phyloP scores from a whole-genome alignment of 2,888 invertebrate species.

The Harpalus rubripes region DNA sequence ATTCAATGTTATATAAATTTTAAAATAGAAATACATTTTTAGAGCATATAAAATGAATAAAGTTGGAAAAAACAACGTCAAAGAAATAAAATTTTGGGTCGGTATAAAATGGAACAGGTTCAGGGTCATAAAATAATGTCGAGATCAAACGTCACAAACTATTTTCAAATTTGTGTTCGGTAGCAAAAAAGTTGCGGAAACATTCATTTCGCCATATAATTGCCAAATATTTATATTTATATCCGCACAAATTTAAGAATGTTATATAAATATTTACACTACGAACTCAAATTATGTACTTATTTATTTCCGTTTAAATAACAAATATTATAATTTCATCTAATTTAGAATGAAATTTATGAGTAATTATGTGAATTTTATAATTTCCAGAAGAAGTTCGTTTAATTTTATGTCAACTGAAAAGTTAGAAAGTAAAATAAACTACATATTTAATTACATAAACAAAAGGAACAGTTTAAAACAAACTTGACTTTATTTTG shows the following conservation, averaged over 20 bases:
- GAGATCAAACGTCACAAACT: slow-evolving; percentile 40
- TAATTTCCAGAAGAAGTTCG: neutral
- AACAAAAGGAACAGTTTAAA: slow-evolving; percentile 52
- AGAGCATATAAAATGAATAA: neutral
- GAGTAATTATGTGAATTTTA: neutral
- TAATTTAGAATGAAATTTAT: neutral
- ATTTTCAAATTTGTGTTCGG: slow-evolving; percentile 20
- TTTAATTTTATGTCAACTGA: neutral
- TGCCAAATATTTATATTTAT: slow-evolving; percentile 48
- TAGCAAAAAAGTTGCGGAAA: slow-evolving; percentile 26
- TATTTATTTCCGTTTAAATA: neutral
- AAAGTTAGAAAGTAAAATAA: neutral
- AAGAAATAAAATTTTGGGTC: neutral
- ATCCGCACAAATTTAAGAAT: slow-evolving; percentile 20
- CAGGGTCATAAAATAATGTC: slow-evolving; percentile 32
- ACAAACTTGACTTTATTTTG: slow-evolving; percentile 39
- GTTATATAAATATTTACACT: slow-evolving; percentile 32
- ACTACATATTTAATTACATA: slow-evolving; percentile 30
- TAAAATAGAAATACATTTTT: neutral
- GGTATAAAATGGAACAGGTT: slow-evolving; percentile 7
- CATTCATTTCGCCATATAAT: slow-evolving; percentile 32
- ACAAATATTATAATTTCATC: neutral
- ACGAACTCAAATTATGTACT: neutral
- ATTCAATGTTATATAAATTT: neutral
- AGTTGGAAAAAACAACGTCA: neutral